These are phyloP conservation scores for Clarias magur DNA, from an alignment of 2,113 vertebrate species.

Conservation along the genomic window DNA sequence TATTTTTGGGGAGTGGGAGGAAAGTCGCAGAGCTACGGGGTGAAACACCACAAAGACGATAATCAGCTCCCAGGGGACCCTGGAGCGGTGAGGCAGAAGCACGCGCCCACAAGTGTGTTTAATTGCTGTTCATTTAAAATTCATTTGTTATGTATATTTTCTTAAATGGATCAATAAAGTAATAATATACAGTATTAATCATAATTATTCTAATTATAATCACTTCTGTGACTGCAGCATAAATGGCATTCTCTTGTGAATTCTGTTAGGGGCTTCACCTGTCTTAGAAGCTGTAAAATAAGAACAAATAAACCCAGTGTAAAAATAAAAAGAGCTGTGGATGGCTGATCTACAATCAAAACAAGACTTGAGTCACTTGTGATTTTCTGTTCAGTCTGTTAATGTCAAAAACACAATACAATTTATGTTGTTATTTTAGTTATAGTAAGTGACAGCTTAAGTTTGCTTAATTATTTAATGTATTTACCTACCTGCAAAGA, in stretches of 20 bases:
- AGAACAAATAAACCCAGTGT: background rate
- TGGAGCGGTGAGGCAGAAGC: background rate
- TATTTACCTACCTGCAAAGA: background rate
- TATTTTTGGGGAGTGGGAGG: background rate
- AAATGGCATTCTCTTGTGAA: background rate
- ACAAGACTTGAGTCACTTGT: background rate
- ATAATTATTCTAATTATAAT: background rate
- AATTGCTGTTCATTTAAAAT: background rate
- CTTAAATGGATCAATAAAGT: background rate
- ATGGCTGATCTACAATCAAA: background rate
- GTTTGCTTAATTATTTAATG: background rate
- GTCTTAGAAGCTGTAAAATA: background rate
- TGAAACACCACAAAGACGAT: background rate
- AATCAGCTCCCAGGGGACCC: background rate
- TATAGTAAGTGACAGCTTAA: background rate
- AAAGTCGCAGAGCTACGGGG: background rate
- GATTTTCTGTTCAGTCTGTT: constrained; percentile 2
- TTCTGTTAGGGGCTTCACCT: background rate
- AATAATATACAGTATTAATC: background rate
- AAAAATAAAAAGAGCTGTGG: background rate
- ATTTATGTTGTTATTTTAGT: too few relatives aligned
- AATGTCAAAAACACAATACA: too few relatives aligned
- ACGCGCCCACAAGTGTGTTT: background rate
- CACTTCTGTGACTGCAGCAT: background rate
- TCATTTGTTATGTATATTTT: background rate